phyloP scores from a whole-genome alignment of 2,797 vertebrate genomes.

The Danionella dracula region DNA sequence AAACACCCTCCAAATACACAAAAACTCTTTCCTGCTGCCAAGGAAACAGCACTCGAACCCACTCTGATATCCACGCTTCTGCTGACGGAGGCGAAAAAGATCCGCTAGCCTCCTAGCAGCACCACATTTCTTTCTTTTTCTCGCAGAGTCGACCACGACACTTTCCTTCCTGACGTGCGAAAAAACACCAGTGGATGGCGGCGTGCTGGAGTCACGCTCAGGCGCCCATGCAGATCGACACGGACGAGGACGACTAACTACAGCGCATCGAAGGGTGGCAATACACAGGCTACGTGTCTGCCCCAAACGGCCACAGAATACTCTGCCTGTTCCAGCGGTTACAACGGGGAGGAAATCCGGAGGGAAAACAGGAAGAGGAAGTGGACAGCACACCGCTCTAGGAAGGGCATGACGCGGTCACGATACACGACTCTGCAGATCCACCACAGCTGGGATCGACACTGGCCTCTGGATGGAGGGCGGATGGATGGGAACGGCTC shows the following conservation, averaged over 20 bases:
- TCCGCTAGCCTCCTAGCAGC: not conserved
- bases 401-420: conserved; percentile 65
- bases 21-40: too few species aligned
- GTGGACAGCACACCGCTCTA: conserved; percentile 57
- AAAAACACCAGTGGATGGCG: conserved; percentile 93
- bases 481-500: conserved; percentile 92
- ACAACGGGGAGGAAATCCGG: conserved; percentile 69
- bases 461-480: conserved; percentile 95
- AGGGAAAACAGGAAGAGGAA: conserved; percentile 68
- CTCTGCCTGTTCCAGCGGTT: conserved; percentile 92
- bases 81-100: too few species aligned
- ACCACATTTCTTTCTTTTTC: not conserved
- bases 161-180: conserved; percentile 94
- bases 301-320: conserved; percentile 93
- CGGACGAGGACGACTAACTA: conserved; percentile 82
- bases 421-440: conserved; percentile 70
- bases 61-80: too few species aligned
- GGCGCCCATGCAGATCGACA: conserved; percentile 79
- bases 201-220: conserved; percentile 86
- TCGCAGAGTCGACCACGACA: conserved; percentile 85
- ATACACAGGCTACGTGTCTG: conserved; percentile 90
- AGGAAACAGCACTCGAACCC: too few species aligned
- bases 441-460: conserved; percentile 90
- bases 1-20: too few species aligned
- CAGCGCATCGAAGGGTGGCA: conserved; percentile 70